phyloP scores from a whole-genome alignment of 2,888 invertebrate genomes.

The Galerucella calmariensis region DNA sequence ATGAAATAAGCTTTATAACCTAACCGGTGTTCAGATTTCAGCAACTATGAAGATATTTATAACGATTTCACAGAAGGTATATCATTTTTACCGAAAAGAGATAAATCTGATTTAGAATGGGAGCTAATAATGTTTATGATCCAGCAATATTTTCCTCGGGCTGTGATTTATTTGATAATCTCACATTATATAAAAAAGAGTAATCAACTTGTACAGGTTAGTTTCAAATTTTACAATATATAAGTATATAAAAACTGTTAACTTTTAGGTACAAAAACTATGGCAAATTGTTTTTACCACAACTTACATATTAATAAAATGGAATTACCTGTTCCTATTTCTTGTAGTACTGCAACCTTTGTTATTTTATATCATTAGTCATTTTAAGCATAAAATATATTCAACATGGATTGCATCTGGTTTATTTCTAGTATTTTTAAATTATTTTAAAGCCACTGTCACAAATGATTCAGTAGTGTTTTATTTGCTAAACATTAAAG shows the following conservation, averaged over 20 bases:
- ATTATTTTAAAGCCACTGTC: constrained; percentile 47
- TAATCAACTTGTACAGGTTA: constrained; percentile 38
- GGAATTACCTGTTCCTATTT: constrained; percentile 49
- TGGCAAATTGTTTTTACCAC: constrained; percentile 70
- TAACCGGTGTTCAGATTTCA: constrained; percentile 60
- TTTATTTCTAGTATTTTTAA: constrained; percentile 61
- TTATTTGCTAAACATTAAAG: constrained; percentile 58
- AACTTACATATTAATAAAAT: constrained; percentile 53
- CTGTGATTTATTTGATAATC: constrained; percentile 68
- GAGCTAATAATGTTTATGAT: constrained; percentile 71
- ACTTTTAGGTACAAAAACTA: constrained; percentile 64
- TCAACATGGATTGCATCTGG: constrained; percentile 71
- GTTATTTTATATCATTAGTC: constrained; percentile 64
- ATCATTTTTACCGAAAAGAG: constrained; percentile 69
- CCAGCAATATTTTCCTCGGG: constrained; percentile 68
- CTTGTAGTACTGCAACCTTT: constrained; percentile 67
- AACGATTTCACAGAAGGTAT: constrained; percentile 71
- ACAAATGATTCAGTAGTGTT: constrained; percentile 45
- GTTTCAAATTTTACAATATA: constrained; percentile 8
- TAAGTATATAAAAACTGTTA: neutral
- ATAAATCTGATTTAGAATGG: constrained; percentile 80
- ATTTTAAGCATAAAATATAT: constrained; percentile 61
- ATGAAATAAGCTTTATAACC: constrained; percentile 14
- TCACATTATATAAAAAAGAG: constrained; percentile 67
- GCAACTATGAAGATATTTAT: constrained; percentile 62